Evolutionary conservation across 2,888 invertebrate species (phyloP).

Genomic region (Drosophila trichaetosa): DNA sequence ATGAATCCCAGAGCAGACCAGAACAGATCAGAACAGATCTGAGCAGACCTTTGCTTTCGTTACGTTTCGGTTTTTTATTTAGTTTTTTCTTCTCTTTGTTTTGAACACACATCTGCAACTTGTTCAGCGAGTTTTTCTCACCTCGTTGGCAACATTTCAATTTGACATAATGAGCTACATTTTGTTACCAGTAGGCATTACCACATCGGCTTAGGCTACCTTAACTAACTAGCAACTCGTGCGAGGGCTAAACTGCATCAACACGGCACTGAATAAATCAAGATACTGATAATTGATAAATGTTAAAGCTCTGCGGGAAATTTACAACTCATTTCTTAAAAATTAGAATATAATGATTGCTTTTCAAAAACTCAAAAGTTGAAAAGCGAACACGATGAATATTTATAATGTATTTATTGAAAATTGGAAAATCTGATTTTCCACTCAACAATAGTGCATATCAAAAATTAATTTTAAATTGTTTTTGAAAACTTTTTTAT

Average conservation of each 20-base stretch:
- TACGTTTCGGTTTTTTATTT: background rate
- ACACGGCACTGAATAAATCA: slow-evolving; percentile 14
- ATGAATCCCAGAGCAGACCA: slow-evolving; percentile 16
- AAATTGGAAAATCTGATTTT: background rate
- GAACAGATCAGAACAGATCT: slow-evolving; percentile 27
- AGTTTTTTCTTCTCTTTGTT: background rate
- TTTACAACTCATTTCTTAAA: background rate
- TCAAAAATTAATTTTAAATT: too few relatives aligned
- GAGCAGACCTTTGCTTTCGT: slow-evolving; percentile 21
- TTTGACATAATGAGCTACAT: slow-evolving; percentile 85
- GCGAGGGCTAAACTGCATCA: slow-evolving; percentile 1
- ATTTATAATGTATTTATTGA: background rate
- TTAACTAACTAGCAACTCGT: slow-evolving; percentile 26
- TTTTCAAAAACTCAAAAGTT: background rate
- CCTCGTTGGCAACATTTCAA: slow-evolving; percentile 82
- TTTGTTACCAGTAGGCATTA: slow-evolving; percentile 67
- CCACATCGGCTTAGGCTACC: slow-evolving; percentile 43
- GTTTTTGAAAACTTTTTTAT: too few relatives aligned
- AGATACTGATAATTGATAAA: background rate
- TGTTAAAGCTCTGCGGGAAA: background rate
- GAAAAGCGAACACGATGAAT: background rate
- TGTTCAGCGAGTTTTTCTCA: slow-evolving; percentile 59
- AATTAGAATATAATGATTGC: background rate
- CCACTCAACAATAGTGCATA: too few relatives aligned
- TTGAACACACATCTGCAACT: slow-evolving; percentile 40